A percentile compares a stretch with the other conserved stretches of the same genome.
These are phyloP conservation scores for Cyanistes caeruleus DNA, from an alignment of 2,113 vertebrate species.

Conservation along the genomic window DNA sequence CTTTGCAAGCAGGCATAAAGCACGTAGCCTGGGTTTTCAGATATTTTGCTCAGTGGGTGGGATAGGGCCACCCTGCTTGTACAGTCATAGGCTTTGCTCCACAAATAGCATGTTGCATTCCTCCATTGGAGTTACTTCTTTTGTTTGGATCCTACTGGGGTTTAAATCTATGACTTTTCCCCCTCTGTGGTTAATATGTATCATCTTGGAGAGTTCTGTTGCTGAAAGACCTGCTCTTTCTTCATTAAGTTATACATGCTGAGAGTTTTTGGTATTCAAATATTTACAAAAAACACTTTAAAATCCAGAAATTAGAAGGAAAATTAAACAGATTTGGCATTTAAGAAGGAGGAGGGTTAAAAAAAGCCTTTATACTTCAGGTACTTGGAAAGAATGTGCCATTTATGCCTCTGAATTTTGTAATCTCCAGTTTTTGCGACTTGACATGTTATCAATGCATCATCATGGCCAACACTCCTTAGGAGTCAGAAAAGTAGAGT, in stretches of 20 bases:
- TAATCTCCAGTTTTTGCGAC: not conserved
- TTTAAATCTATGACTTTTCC: not conserved
- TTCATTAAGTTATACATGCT: not conserved
- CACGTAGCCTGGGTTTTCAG: not conserved
- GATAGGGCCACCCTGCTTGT: constrained; percentile 45
- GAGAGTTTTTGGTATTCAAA: not conserved
- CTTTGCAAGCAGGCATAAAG: constrained; percentile 1
- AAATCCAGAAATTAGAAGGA: not conserved
- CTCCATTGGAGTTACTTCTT: not conserved
- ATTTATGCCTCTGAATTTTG: not conserved
- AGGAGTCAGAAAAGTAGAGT: not conserved
- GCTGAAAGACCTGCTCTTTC: not conserved
- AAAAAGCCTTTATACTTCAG: not conserved
- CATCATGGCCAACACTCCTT: not conserved
- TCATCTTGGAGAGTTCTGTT: not conserved
- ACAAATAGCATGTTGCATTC: not conserved
- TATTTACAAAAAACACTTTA: not conserved
- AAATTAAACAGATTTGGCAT: not conserved
- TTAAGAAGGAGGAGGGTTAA: not conserved
- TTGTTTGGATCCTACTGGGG: not conserved
- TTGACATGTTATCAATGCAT: not conserved
- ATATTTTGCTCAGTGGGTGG: not conserved
- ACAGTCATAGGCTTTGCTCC: not conserved
- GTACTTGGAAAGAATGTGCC: not conserved
- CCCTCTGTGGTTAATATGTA: not conserved